Evolutionary conservation across 2,797 vertebrate species (phyloP).

Genomic region (Alfaro cultratus): DNA sequence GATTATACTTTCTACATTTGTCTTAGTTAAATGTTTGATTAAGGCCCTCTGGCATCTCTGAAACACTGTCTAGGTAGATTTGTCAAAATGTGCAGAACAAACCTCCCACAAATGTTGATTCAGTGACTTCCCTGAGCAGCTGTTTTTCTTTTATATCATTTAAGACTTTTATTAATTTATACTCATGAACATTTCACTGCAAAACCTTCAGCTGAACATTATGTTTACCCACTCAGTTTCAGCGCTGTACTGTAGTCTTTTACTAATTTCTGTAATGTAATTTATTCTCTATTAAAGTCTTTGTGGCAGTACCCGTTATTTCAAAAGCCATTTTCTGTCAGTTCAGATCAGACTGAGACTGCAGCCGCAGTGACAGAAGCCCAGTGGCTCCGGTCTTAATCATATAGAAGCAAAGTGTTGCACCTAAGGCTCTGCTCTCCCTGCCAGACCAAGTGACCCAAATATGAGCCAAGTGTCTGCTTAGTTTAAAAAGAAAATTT

Average conservation of each 20-base stretch:
- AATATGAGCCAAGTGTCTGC: conserved; percentile 30
- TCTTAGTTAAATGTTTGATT: conserved; percentile 12
- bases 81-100: background rate
- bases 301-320: background rate
- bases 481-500: conserved; percentile 31
- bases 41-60: background rate
- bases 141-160: conserved; percentile 1
- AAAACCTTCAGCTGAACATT: background rate
- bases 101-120: background rate
- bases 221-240: background rate
- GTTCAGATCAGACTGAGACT: conserved; percentile 18
- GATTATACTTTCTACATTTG: background rate
- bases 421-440: conserved; percentile 40
- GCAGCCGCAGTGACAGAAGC: conserved; percentile 34
- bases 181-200: background rate
- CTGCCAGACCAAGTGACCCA: conserved; percentile 40
- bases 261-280: background rate
- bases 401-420: conserved; percentile 37
- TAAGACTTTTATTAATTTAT: background rate
- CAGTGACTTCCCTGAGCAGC: background rate
- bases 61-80: conserved; percentile 4
- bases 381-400: conserved; percentile 42
- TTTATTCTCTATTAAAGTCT: background rate
- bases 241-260: background rate
- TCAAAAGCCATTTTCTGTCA: conserved; percentile 31